phyloP scores from a whole-genome alignment of 1,140 invertebrate genomes.

The Rhizoglyphus robini region DNA sequence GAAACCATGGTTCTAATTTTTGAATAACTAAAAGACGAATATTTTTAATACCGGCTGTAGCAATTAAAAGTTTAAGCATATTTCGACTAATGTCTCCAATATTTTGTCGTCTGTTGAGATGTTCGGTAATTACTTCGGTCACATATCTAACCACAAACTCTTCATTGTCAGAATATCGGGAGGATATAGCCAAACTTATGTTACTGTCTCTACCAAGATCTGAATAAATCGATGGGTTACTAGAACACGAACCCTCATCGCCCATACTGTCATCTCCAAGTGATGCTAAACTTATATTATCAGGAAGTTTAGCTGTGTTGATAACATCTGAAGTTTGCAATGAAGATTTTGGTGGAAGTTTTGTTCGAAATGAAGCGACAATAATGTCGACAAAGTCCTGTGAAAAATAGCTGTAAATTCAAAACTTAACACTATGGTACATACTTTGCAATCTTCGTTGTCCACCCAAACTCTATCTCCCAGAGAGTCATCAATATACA shows the following conservation, averaged over 20 bases:
- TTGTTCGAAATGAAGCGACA: conserved; percentile 69
- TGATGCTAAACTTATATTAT: background rate
- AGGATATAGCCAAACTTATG: conserved; percentile 25
- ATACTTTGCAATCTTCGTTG: conserved; percentile 63
- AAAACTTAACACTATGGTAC: background rate
- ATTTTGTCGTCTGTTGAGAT: conserved; percentile 63
- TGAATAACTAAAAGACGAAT: conserved; percentile 64
- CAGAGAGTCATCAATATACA: conserved; percentile 81
- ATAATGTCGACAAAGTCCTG: conserved; percentile 76
- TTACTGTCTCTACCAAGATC: conserved; percentile 3
- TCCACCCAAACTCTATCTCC: conserved; percentile 87
- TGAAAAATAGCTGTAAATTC: background rate
- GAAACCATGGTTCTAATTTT: conserved; percentile 79
- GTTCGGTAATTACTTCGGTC: conserved; percentile 71
- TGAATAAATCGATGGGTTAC: conserved; percentile 2
- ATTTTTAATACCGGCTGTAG: conserved; percentile 68
- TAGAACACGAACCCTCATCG: conserved; percentile 26
- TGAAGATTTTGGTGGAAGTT: conserved; percentile 42
- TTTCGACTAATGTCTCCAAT: conserved; percentile 68
- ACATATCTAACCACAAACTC: conserved; percentile 65
- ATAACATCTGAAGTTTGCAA: conserved; percentile 21
- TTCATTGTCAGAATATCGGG: conserved; percentile 34
- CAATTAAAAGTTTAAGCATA: conserved; percentile 66
- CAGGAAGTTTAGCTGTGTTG: background rate
- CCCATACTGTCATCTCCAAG: background rate